Evolutionary conservation across 2,888 invertebrate genomes (phyloP).

Genomic region (Drosophila borealis): DNA sequence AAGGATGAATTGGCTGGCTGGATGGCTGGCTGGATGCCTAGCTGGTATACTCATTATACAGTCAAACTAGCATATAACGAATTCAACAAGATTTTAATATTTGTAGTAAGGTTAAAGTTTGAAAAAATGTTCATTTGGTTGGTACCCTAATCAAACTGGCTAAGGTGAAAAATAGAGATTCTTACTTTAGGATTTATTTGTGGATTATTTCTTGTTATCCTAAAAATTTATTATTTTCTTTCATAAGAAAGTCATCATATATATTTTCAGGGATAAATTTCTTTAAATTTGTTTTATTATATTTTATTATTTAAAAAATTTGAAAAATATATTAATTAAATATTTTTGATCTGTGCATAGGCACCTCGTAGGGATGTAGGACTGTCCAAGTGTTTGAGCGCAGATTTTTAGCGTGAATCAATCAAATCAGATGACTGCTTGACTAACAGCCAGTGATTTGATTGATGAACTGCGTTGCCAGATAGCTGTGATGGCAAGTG

Average conservation of each 20-base stretch:
- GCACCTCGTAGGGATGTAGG: constrained; percentile 5
- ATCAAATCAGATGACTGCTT: constrained; percentile 80
- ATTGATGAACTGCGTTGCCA: constrained; percentile 72
- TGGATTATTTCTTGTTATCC: no score
- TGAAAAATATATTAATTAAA: no score
- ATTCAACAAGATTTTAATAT: neutral
- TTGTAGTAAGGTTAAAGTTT: no score
- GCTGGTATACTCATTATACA: constrained; percentile 45
- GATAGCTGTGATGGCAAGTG: constrained; percentile 40
- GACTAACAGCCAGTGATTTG: constrained; percentile 79
- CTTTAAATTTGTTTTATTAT: no score
- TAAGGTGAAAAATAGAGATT: no score
- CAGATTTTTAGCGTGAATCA: constrained; percentile 77
- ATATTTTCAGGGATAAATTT: no score
- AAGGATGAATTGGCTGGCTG: constrained; percentile 55
- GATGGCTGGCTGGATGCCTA: constrained; percentile 12
- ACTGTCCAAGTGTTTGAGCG: constrained; percentile 43
- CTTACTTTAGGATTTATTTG: no score
- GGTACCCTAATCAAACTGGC: no score
- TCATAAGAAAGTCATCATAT: no score
- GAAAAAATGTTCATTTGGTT: no score
- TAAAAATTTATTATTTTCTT: no score
- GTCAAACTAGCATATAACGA: constrained; percentile 12
- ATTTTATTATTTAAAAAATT: no score
- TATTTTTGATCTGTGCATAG: neutral